Evolutionary conservation across 2,113 vertebrate species (phyloP).

Genomic region (Coptodon bakossiorum): DNA sequence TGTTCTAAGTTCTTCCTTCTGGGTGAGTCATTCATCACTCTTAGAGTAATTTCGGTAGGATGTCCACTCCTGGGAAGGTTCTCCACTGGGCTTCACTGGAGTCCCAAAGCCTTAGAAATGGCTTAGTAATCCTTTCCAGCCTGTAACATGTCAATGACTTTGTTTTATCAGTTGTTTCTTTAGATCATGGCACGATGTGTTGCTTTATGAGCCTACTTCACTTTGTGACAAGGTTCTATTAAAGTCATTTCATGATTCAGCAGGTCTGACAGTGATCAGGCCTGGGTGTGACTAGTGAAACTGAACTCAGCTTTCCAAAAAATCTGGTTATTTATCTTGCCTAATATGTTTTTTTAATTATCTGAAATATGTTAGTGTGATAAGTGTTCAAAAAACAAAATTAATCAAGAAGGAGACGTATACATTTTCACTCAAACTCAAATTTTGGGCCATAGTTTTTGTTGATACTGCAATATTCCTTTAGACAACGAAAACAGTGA

Average conservation of each 20-base stretch:
- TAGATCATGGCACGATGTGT: background rate
- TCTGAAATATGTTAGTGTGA: background rate
- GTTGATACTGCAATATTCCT: background rate
- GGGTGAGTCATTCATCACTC: background rate
- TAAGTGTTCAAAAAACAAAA: background rate
- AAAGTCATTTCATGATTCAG: background rate
- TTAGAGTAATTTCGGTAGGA: background rate
- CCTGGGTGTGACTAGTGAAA: background rate
- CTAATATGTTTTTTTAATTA: background rate
- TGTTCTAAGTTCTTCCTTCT: background rate
- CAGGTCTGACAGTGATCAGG: background rate
- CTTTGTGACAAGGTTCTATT: background rate
- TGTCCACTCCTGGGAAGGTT: background rate
- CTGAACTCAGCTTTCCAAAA: background rate
- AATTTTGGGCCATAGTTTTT: background rate
- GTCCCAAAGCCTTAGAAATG: background rate
- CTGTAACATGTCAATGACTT: rapidly evolving
- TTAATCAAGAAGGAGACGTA: background rate
- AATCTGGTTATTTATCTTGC: background rate
- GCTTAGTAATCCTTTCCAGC: background rate
- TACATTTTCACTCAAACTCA: background rate
- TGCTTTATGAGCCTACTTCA: background rate
- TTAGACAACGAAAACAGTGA: background rate
- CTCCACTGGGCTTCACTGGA: background rate
- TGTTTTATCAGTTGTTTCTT: background rate